A percentile compares a stretch with the other conserved stretches of the same genome.
Conservation (phyloP, 2,797 vertebrate species). For the Champsocephalus gunnari region DNA sequence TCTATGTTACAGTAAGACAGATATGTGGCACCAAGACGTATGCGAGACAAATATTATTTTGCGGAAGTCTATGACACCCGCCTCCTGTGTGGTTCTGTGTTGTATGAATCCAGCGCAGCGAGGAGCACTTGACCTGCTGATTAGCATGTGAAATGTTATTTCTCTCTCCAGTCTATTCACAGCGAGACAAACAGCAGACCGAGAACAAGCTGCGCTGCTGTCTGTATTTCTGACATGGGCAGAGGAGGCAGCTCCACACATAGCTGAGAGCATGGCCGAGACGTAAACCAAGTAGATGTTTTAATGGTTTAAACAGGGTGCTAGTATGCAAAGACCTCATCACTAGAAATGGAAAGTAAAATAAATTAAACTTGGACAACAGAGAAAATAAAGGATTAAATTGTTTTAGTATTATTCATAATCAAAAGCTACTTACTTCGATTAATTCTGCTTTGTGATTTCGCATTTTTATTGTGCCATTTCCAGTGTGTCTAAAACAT, state of each 20-base stretch:
- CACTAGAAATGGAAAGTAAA: too few species aligned
- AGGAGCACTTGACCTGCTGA: constrained; percentile 15
- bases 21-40: neutral
- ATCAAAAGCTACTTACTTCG: too few species aligned
- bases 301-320: too few species aligned
- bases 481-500: too few species aligned
- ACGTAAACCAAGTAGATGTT: neutral
- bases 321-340: too few species aligned
- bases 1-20: neutral
- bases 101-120: neutral
- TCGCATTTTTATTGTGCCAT: too few species aligned
- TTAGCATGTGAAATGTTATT: constrained; percentile 10
- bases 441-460: too few species aligned
- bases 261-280: neutral
- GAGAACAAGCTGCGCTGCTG: neutral
- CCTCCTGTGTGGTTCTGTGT: neutral
- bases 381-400: too few species aligned
- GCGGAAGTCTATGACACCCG: too few species aligned
- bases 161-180: constrained; percentile 16
- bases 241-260: neutral
- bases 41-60: neutral
- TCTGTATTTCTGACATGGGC: neutral
- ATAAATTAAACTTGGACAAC: too few species aligned
- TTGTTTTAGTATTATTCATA: too few species aligned
- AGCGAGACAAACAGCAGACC: neutral